Percentiles rank a stretch among this genome's conserved stretches.
These are phyloP conservation scores for Potamilus streckersoni DNA, from an alignment of 1,140 invertebrate genomes.

Conservation along the genomic window DNA sequence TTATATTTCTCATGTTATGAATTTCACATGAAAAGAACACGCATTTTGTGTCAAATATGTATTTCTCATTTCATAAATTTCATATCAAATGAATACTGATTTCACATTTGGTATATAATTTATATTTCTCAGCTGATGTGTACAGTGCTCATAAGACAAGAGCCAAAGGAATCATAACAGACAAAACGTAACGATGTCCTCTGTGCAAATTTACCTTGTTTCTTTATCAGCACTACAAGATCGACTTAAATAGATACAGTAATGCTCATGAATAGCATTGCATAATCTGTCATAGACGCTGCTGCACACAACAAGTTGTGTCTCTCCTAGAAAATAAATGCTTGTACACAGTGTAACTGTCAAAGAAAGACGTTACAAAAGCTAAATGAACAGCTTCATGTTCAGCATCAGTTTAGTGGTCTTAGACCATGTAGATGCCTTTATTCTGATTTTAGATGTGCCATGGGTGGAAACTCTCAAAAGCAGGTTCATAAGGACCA, in stretches of 20 bases:
- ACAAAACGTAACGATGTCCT: constrained; percentile 42
- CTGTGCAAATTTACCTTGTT: constrained; percentile 41
- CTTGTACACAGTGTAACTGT: constrained; percentile 39
- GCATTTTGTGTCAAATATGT: no score
- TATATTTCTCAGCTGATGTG: constrained; percentile 39
- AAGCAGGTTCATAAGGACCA: constrained; percentile 46
- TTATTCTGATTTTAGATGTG: constrained; percentile 47
- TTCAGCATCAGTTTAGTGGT: constrained; percentile 51
- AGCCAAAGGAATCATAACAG: constrained; percentile 20
- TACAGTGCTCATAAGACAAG: constrained; percentile 42
- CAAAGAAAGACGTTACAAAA: constrained; percentile 36
- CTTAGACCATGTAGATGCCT: constrained; percentile 50
- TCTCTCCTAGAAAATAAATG: constrained; percentile 36
- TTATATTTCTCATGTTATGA: no score
- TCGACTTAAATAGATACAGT: constrained; percentile 43
- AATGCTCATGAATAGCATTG: constrained; percentile 41
- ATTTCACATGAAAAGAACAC: no score
- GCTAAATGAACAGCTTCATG: constrained; percentile 48
- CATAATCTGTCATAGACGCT: constrained; percentile 36
- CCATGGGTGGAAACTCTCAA: constrained; percentile 46
- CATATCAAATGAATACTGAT: no score
- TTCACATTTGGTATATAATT: no score
- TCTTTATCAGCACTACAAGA: constrained; percentile 32
- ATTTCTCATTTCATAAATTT: no score
- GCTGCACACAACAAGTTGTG: constrained; percentile 43